These are phyloP conservation scores for Chrysocyon brachyurus DNA, from an alignment of 2,797 vertebrate genomes.

Conservation along the genomic window DNA sequence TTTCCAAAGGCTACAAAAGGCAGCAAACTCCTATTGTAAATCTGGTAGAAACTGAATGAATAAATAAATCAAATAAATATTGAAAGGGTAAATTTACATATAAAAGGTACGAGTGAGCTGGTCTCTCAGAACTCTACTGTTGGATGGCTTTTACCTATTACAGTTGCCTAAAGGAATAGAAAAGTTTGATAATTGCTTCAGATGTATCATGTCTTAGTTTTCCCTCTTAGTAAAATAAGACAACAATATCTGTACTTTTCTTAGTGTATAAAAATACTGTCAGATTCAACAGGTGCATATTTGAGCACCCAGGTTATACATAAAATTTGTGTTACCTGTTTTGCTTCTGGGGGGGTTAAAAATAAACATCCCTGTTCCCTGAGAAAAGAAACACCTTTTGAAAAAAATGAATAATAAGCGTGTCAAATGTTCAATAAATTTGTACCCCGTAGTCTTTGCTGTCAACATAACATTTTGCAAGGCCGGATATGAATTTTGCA, in stretches of 20 bases:
- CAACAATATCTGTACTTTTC: background rate
- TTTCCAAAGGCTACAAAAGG: background rate
- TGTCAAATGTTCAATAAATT: background rate
- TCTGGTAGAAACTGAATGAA: background rate
- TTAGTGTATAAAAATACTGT: background rate
- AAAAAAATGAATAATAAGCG: conserved; percentile 45
- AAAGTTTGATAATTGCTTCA: background rate
- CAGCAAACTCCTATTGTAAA: background rate
- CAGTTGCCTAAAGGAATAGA: background rate
- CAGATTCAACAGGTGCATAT: background rate
- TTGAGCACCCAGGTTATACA: background rate
- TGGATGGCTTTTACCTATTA: background rate
- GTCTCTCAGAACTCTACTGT: background rate
- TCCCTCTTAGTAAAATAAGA: background rate
- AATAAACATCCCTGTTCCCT: conserved; percentile 61
- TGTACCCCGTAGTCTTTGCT: background rate
- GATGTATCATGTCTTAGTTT: background rate
- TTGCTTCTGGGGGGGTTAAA: conserved; percentile 17
- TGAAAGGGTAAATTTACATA: background rate
- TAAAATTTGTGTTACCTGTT: conserved; percentile 35
- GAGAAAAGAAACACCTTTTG: conserved; percentile 34
- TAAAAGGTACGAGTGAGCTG: background rate
- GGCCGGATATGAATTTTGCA: conserved; percentile 46
- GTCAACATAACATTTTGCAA: conserved; percentile 71
- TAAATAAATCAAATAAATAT: conserved; percentile 14